Percentiles rank a stretch among this genome's conserved stretches.
Evolutionary conservation across 2,888 invertebrate genomes (phyloP).

Genomic region (Labia minor): DNA sequence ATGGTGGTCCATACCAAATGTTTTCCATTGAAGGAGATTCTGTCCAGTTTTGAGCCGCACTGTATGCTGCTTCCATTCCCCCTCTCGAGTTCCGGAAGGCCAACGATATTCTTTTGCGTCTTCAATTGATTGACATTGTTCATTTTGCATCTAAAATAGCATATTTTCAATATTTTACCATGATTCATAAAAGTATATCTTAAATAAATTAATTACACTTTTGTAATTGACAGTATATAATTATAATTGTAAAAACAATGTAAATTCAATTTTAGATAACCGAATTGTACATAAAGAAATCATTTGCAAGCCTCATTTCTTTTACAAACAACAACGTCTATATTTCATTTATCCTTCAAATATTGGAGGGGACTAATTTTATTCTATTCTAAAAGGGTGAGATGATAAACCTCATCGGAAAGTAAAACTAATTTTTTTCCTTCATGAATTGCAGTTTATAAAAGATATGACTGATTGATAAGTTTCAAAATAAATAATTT

Average conservation of each 20-base stretch:
- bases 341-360: too few species aligned
- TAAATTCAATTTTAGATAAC: neutral
- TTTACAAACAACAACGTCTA: too few species aligned
- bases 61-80: constrained; percentile 37
- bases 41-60: constrained; percentile 39
- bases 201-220: neutral
- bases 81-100: constrained; percentile 38
- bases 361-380: too few species aligned
- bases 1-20: constrained; percentile 36
- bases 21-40: constrained; percentile 45
- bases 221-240: neutral
- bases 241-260: neutral
- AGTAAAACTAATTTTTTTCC: too few species aligned
- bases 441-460: too few species aligned
- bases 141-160: constrained; percentile 41
- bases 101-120: constrained; percentile 37
- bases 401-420: too few species aligned
- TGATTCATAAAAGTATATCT: neutral
- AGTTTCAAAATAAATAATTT: too few species aligned
- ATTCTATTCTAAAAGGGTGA: too few species aligned
- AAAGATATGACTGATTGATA: too few species aligned
- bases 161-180: neutral
- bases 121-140: constrained; percentile 39
- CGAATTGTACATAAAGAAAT: too few species aligned
- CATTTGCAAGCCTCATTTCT: too few species aligned